A percentile compares a stretch with the other conserved stretches of the same genome.
These are phyloP conservation scores for Picathartes gymnocephalus DNA, from an alignment of 2,113 vertebrate genomes.

Conservation along the genomic window DNA sequence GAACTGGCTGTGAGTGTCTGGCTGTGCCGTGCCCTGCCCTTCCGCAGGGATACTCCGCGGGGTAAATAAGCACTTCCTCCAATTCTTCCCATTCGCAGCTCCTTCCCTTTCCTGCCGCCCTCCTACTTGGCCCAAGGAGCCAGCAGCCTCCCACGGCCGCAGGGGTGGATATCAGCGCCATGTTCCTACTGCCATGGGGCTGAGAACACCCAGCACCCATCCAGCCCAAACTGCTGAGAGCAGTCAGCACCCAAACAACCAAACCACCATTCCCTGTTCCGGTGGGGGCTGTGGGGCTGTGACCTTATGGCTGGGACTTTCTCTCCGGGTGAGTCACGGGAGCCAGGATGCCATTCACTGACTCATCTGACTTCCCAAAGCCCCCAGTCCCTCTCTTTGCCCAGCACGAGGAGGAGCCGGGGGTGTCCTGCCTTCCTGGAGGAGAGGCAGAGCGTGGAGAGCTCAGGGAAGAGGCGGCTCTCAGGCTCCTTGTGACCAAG, in stretches of 20 bases:
- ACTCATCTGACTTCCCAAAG: not conserved
- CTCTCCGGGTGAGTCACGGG: not conserved
- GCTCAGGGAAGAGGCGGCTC: not conserved
- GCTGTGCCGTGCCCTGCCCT: not conserved
- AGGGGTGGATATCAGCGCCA: fast-evolving
- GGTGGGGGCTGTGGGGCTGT: fast-evolving
- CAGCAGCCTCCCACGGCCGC: not conserved
- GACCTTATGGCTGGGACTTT: not conserved
- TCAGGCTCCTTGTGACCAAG: not conserved
- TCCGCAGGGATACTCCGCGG: not conserved
- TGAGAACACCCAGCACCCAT: not conserved
- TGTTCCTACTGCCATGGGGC: not conserved
- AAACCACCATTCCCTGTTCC: fast-evolving
- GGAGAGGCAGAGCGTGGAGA: not conserved
- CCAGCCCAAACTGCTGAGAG: not conserved
- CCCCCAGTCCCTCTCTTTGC: not conserved
- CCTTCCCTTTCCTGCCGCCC: slow-evolving; percentile 58
- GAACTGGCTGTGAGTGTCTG: not conserved
- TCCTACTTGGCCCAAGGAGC: not conserved
- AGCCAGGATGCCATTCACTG: not conserved
- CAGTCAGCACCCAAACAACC: not conserved
- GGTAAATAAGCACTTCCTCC: slow-evolving; percentile 60
- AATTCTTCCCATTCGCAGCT: slow-evolving; percentile 51
- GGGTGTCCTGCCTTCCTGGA: not conserved
- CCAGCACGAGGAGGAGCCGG: fast-evolving